Evolutionary conservation across 2,888 invertebrate species (phyloP), one percentile per base, ranked within the genome.

Genomic region (Eubasilissa splendida): DNA sequence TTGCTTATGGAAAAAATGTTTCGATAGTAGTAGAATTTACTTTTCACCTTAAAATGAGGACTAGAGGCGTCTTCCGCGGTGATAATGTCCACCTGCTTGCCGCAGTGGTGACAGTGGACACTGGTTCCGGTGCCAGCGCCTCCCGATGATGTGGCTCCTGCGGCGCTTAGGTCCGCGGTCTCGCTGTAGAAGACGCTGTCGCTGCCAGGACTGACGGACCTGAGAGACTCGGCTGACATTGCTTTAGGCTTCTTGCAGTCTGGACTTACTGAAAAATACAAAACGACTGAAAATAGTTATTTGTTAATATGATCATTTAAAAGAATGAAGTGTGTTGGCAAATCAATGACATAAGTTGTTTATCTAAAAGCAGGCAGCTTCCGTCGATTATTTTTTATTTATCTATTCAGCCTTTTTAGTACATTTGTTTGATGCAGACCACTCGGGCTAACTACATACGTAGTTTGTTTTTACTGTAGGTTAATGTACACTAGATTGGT

Each of bases 181-280:
- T 96, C 96, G 86, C 96, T 96, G 89, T 96, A 96, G 88, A 97
- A 97, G 50, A 97, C 96, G 80, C 96, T 96, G 88, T 97, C 96
- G 84, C 96, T 96, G 42, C 97, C 96, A 4, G 96, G 96, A 85
- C 96, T 96, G 60, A 95, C 96, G n/a, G 96, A 96, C 71, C 96
- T 92, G 77, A 97, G 89, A 0, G 96, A 96, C 88, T 97, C 97
- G 68, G 96, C 95, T 85, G 96, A 96, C 81, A 96, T 91, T 10
- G 96, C 96, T 88, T 96, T 96, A 76, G 95, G 87, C 84, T 93
- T 88, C 11, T 90, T 86, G 7, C 87, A 85, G 83, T 92, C 91
- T 1, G 91, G 90, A 85, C 90, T 90, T 11, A 76, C 79, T 77
- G 66, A n/a, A 73, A 65, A 65, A 33, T 31, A 12, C 33, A 63